These are phyloP conservation scores for Physella acuta DNA, from an alignment of 1,140 invertebrate genomes.

Conservation along the genomic window DNA sequence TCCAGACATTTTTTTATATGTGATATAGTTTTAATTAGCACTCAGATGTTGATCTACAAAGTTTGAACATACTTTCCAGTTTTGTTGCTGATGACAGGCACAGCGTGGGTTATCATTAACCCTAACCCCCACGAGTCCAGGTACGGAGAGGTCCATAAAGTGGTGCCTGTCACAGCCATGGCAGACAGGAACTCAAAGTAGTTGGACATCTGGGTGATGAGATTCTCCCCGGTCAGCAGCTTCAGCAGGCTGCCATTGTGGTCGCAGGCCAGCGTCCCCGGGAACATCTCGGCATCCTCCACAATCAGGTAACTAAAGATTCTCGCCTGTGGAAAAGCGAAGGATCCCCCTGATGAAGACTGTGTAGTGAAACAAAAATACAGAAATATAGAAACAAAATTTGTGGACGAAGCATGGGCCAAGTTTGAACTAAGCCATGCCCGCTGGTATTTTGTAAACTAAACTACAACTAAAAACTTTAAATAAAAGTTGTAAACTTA, in stretches of 20 bases:
- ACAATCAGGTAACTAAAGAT: slow-evolving; percentile 62
- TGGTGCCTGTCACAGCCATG: slow-evolving; percentile 53
- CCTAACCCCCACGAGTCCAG: slow-evolving; percentile 60
- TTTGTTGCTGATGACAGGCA: slow-evolving; percentile 57
- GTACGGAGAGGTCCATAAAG: slow-evolving; percentile 62
- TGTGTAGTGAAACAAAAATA: no score
- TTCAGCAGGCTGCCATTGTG: slow-evolving; percentile 59
- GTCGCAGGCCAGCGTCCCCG: slow-evolving; percentile 57
- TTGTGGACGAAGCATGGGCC: no score
- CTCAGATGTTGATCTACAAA: no score
- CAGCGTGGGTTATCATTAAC: slow-evolving; percentile 60
- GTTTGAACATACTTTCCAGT: slow-evolving; percentile 55
- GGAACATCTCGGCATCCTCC: slow-evolving; percentile 60
- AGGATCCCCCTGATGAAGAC: no score
- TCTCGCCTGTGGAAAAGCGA: slow-evolving; percentile 43
- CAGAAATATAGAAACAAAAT: no score
- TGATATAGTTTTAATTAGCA: no score
- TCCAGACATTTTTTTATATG: no score
- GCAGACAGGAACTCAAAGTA: slow-evolving; percentile 61
- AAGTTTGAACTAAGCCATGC: no score
- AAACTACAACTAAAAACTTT: no score
- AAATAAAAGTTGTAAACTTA: no score
- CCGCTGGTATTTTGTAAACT: no score
- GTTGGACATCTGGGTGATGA: slow-evolving; percentile 61
- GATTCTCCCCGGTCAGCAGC: slow-evolving; percentile 57